These are phyloP conservation scores for Phyllotreta striolata DNA, from an alignment of 2,888 invertebrate genomes.

Conservation along the genomic window DNA sequence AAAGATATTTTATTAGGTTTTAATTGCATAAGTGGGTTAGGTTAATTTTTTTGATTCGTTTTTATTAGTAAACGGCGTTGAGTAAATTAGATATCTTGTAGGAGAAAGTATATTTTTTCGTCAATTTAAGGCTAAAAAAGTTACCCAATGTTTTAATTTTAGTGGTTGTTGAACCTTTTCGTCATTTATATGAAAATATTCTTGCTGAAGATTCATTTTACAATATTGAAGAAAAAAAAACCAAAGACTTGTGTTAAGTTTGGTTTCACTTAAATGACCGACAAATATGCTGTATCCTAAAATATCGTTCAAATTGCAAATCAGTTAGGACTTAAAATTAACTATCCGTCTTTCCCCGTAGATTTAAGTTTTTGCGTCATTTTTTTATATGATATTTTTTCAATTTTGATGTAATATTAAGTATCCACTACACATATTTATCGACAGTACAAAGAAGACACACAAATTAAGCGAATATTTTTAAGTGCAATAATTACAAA, in stretches of 20 bases:
- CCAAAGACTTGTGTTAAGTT: not conserved
- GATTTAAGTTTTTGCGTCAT: conserved; percentile 27
- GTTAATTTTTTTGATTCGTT: conserved; percentile 23
- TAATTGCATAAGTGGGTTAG: conserved; percentile 24
- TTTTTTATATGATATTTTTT: conserved; percentile 16
- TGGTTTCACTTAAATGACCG: conserved; percentile 1
- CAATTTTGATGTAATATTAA: conserved; percentile 16
- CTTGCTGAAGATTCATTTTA: conserved; percentile 1
- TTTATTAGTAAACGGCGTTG: not conserved
- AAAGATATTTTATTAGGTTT: conserved; percentile 35
- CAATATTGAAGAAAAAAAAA: not conserved
- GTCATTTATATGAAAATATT: not conserved
- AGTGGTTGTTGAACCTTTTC: not conserved
- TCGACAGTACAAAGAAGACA: conserved; percentile 30
- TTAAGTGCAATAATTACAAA: conserved; percentile 33
- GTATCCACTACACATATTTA: conserved; percentile 31
- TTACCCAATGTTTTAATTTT: not conserved
- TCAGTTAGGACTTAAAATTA: conserved; percentile 22
- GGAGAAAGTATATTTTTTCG: conserved; percentile 11
- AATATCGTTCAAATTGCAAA: conserved; percentile 10
- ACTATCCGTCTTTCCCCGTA: conserved; percentile 17
- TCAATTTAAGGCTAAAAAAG: not conserved
- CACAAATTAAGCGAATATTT: conserved; percentile 24
- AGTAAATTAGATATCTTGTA: conserved; percentile 5
- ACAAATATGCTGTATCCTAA: conserved; percentile 2